A percentile compares a stretch with the other conserved stretches of the same genome.
Conservation (phyloP, 2,113 vertebrate species). For the Halichoeres trimaculatus region DNA sequence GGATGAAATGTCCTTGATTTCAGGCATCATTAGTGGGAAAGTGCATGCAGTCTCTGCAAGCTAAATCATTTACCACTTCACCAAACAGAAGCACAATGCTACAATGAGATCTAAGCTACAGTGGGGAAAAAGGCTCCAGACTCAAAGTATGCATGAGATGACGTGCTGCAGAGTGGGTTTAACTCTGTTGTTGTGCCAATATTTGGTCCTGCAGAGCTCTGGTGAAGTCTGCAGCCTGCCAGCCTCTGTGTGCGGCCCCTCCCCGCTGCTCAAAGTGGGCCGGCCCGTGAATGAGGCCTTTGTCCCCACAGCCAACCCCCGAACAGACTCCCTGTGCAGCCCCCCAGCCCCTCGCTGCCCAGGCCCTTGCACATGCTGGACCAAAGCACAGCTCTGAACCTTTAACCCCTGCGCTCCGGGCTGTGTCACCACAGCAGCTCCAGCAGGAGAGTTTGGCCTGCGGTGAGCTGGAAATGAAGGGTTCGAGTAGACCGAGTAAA, state of each 20-base stretch:
- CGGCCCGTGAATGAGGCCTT: conserved; percentile 78
- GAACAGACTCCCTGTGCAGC: conserved; percentile 61
- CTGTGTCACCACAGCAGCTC: conserved; percentile 17
- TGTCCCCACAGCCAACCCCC: conserved; percentile 77
- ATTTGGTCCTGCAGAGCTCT: conserved; percentile 55
- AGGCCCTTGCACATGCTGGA: conserved; percentile 63
- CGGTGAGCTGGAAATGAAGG: conserved; percentile 36
- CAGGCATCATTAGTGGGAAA: background rate
- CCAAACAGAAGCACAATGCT: background rate
- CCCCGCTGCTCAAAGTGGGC: conserved; percentile 60
- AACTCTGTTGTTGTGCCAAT: conserved; percentile 43
- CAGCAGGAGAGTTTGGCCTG: conserved; percentile 21
- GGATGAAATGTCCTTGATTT: background rate
- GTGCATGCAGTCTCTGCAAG: background rate
- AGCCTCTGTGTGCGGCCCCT: conserved; percentile 65
- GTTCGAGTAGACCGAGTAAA: conserved; percentile 26
- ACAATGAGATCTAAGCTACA: background rate
- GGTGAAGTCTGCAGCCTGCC: conserved; percentile 48
- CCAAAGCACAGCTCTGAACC: conserved; percentile 73
- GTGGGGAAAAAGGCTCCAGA: background rate
- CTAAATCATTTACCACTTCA: conserved; percentile 1
- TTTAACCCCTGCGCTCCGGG: conserved; percentile 71
- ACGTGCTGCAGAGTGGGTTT: conserved; percentile 39
- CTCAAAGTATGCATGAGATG: conserved; percentile 21
- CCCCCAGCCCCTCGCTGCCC: conserved; percentile 46